A percentile compares a stretch with the other conserved stretches of the same genome.
These are phyloP conservation scores for Helostoma temminkii DNA, from an alignment of 2,797 vertebrate genomes.

Conservation along the genomic window DNA sequence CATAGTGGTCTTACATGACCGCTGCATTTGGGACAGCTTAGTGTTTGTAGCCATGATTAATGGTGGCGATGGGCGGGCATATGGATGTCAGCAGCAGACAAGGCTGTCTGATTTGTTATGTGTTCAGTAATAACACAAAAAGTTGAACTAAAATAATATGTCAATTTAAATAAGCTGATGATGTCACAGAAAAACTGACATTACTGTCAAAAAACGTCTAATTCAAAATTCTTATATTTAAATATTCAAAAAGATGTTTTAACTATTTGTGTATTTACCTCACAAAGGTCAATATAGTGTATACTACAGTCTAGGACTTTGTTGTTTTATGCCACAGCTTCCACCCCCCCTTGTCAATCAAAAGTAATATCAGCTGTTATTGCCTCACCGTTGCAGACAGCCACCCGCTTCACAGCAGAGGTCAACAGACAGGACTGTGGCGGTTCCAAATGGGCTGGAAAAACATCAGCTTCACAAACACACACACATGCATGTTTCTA, in stretches of 20 bases:
- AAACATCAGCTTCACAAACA: conserved; percentile 69
- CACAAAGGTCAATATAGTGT: neutral
- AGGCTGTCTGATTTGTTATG: conserved; percentile 23
- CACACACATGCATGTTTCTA: conserved; percentile 26
- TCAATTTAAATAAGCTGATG: conserved; percentile 16
- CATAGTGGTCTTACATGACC: conserved; percentile 34
- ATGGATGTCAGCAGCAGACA: conserved; percentile 23
- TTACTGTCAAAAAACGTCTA: neutral
- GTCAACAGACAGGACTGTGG: conserved; percentile 51
- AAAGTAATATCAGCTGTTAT: conserved; percentile 46
- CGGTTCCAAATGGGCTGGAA: conserved; percentile 73
- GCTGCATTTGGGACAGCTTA: conserved; percentile 41
- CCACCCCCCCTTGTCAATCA: conserved; percentile 60
- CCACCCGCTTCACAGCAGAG: conserved; percentile 42
- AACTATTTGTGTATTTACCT: conserved; percentile 21
- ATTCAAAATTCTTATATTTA: neutral
- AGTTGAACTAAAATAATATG: conserved; percentile 22
- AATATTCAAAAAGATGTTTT: too few relatives aligned
- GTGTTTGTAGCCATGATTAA: conserved; percentile 69
- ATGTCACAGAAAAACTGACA: conserved; percentile 1
- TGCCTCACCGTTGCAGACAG: conserved; percentile 42
- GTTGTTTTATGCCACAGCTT: conserved; percentile 41
- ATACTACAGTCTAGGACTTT: conserved; percentile 22
- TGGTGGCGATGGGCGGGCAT: conserved; percentile 39
- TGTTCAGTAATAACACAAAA: conserved; percentile 22